These are phyloP conservation scores for Exocentrus adspersus DNA, from an alignment of 2,888 invertebrate genomes.

Conservation along the genomic window DNA sequence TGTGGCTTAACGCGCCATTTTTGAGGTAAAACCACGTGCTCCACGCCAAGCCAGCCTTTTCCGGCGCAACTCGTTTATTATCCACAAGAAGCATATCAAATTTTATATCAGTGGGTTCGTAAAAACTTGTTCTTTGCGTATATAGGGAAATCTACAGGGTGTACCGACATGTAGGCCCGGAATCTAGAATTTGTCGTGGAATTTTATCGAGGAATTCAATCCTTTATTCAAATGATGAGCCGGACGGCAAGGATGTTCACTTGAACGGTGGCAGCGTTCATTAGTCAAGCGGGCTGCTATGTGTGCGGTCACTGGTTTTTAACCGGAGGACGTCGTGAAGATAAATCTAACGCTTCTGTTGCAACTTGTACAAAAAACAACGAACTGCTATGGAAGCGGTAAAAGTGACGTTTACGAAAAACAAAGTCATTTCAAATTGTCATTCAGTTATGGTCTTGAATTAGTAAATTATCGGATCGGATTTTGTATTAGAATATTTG, in stretches of 20 bases:
- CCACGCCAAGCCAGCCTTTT: too few species aligned
- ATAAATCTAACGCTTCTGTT: too few species aligned
- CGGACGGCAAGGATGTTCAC: constrained; percentile 9
- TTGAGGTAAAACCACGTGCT: too few species aligned
- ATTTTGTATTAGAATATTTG: constrained; percentile 20
- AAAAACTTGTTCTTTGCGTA: too few species aligned
- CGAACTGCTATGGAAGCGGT: not conserved
- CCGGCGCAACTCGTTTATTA: too few species aligned
- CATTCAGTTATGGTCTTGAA: constrained; percentile 37
- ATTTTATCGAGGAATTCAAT: too few species aligned
- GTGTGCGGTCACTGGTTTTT: constrained; percentile 26
- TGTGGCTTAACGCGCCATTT: too few species aligned
- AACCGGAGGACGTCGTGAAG: not conserved
- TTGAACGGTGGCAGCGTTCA: constrained; percentile 27
- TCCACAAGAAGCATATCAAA: too few species aligned
- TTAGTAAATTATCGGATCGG: constrained; percentile 32
- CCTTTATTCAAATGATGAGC: constrained; percentile 2
- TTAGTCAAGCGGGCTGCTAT: constrained; percentile 27
- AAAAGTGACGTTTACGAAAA: constrained; percentile 20
- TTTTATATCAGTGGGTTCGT: too few species aligned
- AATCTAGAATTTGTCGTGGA: too few species aligned
- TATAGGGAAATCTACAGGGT: too few species aligned
- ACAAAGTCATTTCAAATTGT: constrained; percentile 26
- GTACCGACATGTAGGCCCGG: too few species aligned
- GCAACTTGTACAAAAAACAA: constrained; percentile 9